Evolutionary conservation across 2,113 vertebrate species (phyloP).

Genomic region (Tachysurus vachellii): DNA sequence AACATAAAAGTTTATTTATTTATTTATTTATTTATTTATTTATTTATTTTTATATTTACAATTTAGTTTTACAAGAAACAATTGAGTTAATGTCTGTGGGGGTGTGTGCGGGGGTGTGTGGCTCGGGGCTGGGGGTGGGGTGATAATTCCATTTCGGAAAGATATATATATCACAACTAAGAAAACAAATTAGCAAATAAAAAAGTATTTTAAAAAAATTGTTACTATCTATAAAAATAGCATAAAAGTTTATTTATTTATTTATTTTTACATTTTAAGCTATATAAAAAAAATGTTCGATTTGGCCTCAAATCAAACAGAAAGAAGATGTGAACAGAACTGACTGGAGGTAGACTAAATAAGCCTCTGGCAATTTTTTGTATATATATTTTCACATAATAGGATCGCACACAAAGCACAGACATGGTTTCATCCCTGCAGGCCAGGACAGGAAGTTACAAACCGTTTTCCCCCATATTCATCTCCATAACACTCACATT

Average conservation of each 20-base stretch:
- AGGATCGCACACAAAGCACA: not conserved
- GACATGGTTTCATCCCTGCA: not conserved
- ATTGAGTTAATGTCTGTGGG: too few relatives aligned
- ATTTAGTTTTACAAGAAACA: too few relatives aligned
- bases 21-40: not conserved
- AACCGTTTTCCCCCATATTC: not conserved
- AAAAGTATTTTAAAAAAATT: not conserved
- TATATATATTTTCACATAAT: not conserved
- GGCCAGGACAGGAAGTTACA: not conserved
- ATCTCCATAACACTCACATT: not conserved
- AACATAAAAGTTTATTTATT: not conserved
- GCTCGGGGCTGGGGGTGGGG: too few relatives aligned
- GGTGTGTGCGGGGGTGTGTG: too few relatives aligned
- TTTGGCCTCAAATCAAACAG: not conserved
- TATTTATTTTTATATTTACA: too few relatives aligned
- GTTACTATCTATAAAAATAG: too few relatives aligned
- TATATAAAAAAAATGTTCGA: not conserved
- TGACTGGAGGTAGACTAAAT: not conserved
- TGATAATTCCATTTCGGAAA: too few relatives aligned
- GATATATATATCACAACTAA: too few relatives aligned
- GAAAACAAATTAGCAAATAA: not conserved
- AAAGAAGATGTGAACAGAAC: not conserved
- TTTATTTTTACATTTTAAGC: not conserved
- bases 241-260: not conserved
- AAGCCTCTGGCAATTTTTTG: not conserved